Base-by-base conservation (phyloP, 2,113 vertebrate genomes). In the Paradisaea rubra region DNA sequence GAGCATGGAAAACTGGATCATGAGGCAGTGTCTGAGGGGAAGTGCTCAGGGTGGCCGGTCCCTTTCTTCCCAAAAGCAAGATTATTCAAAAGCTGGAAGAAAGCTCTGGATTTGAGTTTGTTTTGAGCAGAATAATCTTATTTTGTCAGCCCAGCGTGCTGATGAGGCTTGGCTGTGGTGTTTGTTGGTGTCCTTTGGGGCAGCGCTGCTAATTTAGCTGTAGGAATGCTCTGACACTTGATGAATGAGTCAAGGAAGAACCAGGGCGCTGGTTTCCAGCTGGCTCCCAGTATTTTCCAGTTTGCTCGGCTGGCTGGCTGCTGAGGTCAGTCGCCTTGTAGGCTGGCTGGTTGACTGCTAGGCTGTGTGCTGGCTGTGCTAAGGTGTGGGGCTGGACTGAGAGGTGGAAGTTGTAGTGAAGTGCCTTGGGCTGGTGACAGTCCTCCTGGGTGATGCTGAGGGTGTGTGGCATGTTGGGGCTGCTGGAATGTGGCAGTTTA, bases 261-360 rank as follows among this genome's bases (percentile, higher is more conserved):
- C 24, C 20, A 6, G 76, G 80, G 15, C 1, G 0, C 31, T 70
- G 76, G 42, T 63, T 88, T 73, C 42, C 30, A 37, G 37, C 19
- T 59, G 57, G 50, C 68, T 86, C 68, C 91, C 69, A 63, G 76
- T 33, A 2, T 66, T 50, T 70, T 25, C 83, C 91, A 78, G 60
- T 78, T 81, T 83, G 54, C 68, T 45, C 65, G 25, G 59, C 44
- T 27, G 31, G 68, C 44, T 86, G 77, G 59, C 37, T 33, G 63
- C 11, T 21, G n/a, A 52, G 70, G 7, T 61, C n/a, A 12, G 50
- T n/a, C 0, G 0, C 60, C 12, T 39, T 4, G 22, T 10, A 30
- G 53, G 59, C 11, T 81, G 74, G 56, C 31, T 85, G 42, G 16
- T 12, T 25, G 65, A 14, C 64, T 63, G 24, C 35, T 9, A 2